phyloP scores from a whole-genome alignment of 64 coral and sea anemone species.

The Trachythela sp. region DNA sequence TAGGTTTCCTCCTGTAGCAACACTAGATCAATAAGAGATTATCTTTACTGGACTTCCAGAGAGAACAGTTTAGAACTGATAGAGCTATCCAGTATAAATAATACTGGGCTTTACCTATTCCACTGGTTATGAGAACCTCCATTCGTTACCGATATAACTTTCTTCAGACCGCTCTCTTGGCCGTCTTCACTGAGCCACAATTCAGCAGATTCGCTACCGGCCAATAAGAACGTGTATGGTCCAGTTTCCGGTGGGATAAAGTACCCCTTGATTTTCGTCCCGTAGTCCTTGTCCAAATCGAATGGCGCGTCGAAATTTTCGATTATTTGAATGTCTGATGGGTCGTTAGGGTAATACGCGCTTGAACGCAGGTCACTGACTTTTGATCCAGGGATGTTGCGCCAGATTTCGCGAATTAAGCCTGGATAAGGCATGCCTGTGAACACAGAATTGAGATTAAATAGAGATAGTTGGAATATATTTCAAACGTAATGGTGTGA shows the following conservation, averaged over 20 bases:
- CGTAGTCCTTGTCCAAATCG: constrained; percentile 92
- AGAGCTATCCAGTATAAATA: background rate
- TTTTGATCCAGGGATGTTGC: constrained; percentile 61
- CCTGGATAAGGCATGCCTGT: constrained; percentile 97
- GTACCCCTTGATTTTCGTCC: constrained; percentile 87
- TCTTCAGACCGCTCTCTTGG: constrained; percentile 66
- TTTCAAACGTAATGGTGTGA: too few species aligned
- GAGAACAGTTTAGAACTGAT: too few species aligned
- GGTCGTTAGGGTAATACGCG: constrained; percentile 96
- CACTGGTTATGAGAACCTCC: constrained; percentile 92
- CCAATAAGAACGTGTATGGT: constrained; percentile 93
- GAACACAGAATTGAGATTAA: background rate
- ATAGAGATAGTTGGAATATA: too few species aligned
- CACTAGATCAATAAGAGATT: too few species aligned
- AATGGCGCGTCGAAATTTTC: constrained; percentile 98
- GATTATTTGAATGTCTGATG: constrained; percentile 92
- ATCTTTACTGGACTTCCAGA: too few species aligned
- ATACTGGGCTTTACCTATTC: constrained; percentile 65
- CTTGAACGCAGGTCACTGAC: constrained; percentile 73
- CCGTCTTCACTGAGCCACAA: constrained; percentile 80
- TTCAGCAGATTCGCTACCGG: constrained; percentile 78
- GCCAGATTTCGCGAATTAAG: constrained; percentile 94
- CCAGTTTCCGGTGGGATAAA: constrained; percentile 96
- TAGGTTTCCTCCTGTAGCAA: too few species aligned
- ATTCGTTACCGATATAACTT: constrained; percentile 61